Base-by-base conservation (phyloP, 1,140 invertebrate genomes). In the Nasonia vitripennis region DNA sequence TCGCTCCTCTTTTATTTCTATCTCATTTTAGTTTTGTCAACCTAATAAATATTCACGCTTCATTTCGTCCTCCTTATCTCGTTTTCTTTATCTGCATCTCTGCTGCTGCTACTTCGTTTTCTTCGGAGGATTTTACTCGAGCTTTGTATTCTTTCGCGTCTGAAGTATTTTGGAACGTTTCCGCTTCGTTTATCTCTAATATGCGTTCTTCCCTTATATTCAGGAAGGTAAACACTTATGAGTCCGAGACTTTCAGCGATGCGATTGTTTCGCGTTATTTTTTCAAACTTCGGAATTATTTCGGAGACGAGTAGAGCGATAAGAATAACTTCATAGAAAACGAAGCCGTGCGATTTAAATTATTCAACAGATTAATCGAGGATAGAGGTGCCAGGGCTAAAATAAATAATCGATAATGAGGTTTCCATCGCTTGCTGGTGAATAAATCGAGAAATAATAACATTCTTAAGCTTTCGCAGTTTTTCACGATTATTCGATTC, bases 11-110 rank as follows among this genome's bases (percentile, higher is more conserved):
- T 77, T 85, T 80, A 84, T 80, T 84, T 74, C 51, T 27, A 70
- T 55, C 34, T 85, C 55, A 77, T 81, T 85, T 81, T 81, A 37
- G 73, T 77, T 81, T 85, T 81, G 78, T 85, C 78, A 85, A 81
- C 37, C 78, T 70, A 79, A 85, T 81, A 81, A 81, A 85, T 81
- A 70, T 77, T 81, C 71, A 20, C 55, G 71, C 78, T 81, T 85
- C 84, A 81, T 75, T 81, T 81, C 51, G 31, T 6, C 48, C 34
- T 77, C 11, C 78, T 74, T 85, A 85, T 85, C 68, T 31, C 51
- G 37, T 77, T 70, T 85, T 81, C 78, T 85, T 80, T 74, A 79
- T 85, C 78, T 67, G 77, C 34, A 73, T 80, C 70, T 77, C n/a
- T 45, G 41, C 41, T 45, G 41, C 41, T 45, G 10, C 41, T 45